These are phyloP conservation scores for Agrochola macilenta DNA, from an alignment of 2,888 invertebrate genomes.

Conservation along the genomic window DNA sequence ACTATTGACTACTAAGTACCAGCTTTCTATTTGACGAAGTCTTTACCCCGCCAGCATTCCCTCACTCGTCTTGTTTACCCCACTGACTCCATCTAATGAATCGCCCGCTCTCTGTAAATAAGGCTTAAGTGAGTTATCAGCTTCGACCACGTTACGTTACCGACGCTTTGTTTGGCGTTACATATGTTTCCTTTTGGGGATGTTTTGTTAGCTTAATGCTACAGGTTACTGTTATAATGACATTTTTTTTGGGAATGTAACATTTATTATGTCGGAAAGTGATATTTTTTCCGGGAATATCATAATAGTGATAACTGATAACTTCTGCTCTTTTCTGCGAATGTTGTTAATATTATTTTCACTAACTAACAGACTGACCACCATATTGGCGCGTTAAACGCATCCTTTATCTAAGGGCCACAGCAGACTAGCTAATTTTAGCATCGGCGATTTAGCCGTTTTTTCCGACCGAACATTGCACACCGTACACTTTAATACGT, in stretches of 20 bases:
- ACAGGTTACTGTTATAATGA: conserved; percentile 31
- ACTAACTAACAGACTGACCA: neutral
- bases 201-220: conserved; percentile 37
- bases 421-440: no score
- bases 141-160: conserved; percentile 46
- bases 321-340: no score
- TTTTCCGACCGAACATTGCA: no score
- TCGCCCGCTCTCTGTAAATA: conserved; percentile 50
- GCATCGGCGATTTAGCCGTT: no score
- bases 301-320: no score
- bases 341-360: no score
- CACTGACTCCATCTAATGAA: conserved; percentile 53
- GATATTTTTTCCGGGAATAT: neutral
- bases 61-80: conserved; percentile 41
- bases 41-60: conserved; percentile 29
- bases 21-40: neutral
- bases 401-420: no score
- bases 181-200: conserved; percentile 42
- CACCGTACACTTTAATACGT: no score
- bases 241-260: neutral
- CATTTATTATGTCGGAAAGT: neutral
- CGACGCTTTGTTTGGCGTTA: conserved; percentile 38
- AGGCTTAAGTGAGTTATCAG: conserved; percentile 59
- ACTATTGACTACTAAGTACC: no score
- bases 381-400: no score